Conservation (phyloP, 1,140 invertebrate genomes). For the Drosophila leontia region DNA sequence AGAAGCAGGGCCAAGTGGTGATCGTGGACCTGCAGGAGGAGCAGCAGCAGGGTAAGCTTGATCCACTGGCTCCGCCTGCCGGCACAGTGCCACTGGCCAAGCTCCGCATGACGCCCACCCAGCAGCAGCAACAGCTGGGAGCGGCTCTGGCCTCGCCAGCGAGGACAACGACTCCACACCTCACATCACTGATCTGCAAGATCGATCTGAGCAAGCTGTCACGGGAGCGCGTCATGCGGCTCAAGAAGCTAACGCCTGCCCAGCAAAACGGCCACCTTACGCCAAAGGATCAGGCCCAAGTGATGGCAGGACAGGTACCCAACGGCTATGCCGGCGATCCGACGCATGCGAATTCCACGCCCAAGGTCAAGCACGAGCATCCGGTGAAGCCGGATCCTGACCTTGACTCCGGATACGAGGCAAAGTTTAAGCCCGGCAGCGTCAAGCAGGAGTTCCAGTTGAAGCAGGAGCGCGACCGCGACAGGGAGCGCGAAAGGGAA, state of each 20-base stretch:
- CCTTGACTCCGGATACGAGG: slow-evolving; percentile 62
- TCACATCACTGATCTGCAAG: slow-evolving; percentile 78
- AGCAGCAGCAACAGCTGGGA: slow-evolving; percentile 58
- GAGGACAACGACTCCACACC: slow-evolving; percentile 57
- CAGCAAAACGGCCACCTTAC: slow-evolving; percentile 76
- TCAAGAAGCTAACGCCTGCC: slow-evolving; percentile 42
- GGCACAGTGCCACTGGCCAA: slow-evolving; percentile 26
- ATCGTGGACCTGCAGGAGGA: slow-evolving; percentile 82
- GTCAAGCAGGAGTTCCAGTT: slow-evolving; percentile 70
- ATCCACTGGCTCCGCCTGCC: slow-evolving; percentile 27
- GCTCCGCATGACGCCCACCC: slow-evolving; percentile 62
- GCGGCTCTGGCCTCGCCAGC: slow-evolving; percentile 66
- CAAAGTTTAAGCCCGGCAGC: slow-evolving; percentile 60
- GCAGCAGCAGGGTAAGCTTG: slow-evolving; percentile 58
- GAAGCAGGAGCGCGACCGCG: slow-evolving; percentile 54
- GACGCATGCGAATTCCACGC: slow-evolving; percentile 9
- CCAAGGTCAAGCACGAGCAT: slow-evolving; percentile 70
- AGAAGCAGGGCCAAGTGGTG: slow-evolving; percentile 86
- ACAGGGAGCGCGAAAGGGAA: slow-evolving; percentile 32
- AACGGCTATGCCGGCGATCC: slow-evolving; percentile 35
- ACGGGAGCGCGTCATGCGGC: slow-evolving; percentile 51
- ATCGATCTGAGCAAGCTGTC: slow-evolving; percentile 77
- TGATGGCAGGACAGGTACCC: slow-evolving; percentile 5
- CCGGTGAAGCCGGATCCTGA: slow-evolving; percentile 80
- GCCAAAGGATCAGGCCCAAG: slow-evolving; percentile 64